These are phyloP conservation scores for Drosophila prostipennis DNA, from an alignment of 2,888 invertebrate genomes.

Conservation along the genomic window DNA sequence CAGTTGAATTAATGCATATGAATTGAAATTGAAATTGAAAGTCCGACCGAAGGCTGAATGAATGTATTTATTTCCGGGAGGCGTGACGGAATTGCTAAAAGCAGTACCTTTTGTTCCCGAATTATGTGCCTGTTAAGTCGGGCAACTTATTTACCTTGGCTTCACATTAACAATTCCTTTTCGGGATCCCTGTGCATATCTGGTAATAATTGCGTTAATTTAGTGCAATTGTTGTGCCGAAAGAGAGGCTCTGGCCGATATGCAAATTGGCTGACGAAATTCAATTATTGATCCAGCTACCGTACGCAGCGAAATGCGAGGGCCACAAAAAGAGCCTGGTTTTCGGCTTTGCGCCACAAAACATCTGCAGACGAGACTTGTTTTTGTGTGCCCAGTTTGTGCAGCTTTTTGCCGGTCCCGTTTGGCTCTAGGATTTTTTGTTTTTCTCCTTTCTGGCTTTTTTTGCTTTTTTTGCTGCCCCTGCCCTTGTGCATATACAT, in stretches of 20 bases:
- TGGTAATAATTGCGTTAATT: slow-evolving; percentile 28
- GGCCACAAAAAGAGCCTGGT: slow-evolving; percentile 1
- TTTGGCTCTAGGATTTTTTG: neutral
- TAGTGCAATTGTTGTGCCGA: slow-evolving; percentile 26
- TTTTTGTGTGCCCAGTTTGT: slow-evolving; percentile 17
- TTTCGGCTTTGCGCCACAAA: slow-evolving; percentile 3
- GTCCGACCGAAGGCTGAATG: neutral
- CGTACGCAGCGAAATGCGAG: neutral
- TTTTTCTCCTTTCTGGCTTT: neutral
- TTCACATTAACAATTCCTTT: slow-evolving; percentile 19
- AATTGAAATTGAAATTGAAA: neutral
- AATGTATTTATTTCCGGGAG: neutral
- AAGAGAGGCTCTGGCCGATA: slow-evolving; percentile 5
- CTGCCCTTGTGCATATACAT: slow-evolving; percentile 12
- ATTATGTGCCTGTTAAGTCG: slow-evolving; percentile 21
- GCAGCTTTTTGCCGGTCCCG: slow-evolving; percentile 16
- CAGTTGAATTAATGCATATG: neutral
- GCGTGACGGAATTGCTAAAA: neutral
- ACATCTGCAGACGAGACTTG: slow-evolving; percentile 27
- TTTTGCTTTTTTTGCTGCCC: neutral
- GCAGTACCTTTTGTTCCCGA: slow-evolving; percentile 1
- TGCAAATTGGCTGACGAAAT: slow-evolving; percentile 26
- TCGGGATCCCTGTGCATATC: slow-evolving; percentile 18
- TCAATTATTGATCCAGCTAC: slow-evolving; percentile 28
- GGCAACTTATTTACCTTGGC: slow-evolving; percentile 7